Base-by-base conservation (phyloP, 1,140 invertebrate species). In the Scaptomyza hsui region DNA sequence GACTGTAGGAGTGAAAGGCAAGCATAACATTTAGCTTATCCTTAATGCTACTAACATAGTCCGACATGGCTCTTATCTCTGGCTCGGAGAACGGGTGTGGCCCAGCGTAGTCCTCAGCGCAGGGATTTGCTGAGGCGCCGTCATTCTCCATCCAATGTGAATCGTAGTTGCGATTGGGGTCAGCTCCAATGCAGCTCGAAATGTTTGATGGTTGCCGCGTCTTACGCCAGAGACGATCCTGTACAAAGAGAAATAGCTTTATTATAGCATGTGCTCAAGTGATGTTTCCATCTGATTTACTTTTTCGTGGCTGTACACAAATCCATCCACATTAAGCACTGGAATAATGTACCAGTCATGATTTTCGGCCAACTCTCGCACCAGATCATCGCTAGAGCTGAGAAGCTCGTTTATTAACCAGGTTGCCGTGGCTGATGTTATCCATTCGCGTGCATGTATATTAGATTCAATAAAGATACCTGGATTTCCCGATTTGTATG, bases 251-350 rank as follows among this genome's bases (percentile, higher is more conserved):
- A 9, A 29, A 29, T 29, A 29, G 26, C 26, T 29, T 9, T 1
- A 2, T 0, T 29, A 29, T 24, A 5, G 24, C 24, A 24, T 29
- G 26, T 29, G 1, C 6, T 29, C 26, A 1, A 29, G 6, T 1
- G 6, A 1, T 9, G n/a, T 13, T 7, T 16, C 10, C 2, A 12
- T 15, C 48, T 7, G 37, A 91, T 13, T 10, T 18, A 85, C 81
- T 44, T 74, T 74, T 62, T 83, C 90, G 48, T 94, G 93, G 1
- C 93, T 93, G 64, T 94, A 95, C 18, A 92, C 92, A 78, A 94
- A 96, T 6, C 95, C 95, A 90, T 96, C 95, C n/a, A 95, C 95
- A 91, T 96, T 96, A 0, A 94, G 77, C 1, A 95, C 92, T 0
- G 95, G 95, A 53, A 95, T 90, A 52, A 96, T 92, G 75, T 94